Percentiles rank a stretch among this genome's conserved stretches.
These are phyloP conservation scores for Cherax quadricarinatus DNA, from an alignment of 1,140 invertebrate species.

Conservation along the genomic window DNA sequence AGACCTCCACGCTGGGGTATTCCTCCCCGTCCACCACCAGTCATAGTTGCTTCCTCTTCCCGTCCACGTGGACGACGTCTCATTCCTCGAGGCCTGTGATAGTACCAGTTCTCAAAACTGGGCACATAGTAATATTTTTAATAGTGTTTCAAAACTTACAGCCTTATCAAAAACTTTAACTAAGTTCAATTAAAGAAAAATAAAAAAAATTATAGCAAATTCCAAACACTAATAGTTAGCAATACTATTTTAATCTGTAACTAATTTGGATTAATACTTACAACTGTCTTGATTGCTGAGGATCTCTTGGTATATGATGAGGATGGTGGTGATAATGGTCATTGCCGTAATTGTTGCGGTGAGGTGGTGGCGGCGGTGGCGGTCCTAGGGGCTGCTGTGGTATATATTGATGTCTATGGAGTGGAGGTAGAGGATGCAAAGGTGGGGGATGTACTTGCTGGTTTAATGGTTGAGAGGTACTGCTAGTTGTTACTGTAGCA, in stretches of 20 bases:
- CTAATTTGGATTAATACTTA: slow-evolving; percentile 25
- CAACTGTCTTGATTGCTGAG: slow-evolving; percentile 48
- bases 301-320: slow-evolving; percentile 36
- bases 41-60: slow-evolving; percentile 25
- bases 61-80: slow-evolving; percentile 40
- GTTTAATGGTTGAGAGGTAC: slow-evolving; percentile 16
- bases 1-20: slow-evolving; percentile 34
- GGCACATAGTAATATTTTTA: slow-evolving; percentile 2
- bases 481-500: not conserved
- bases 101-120: slow-evolving; percentile 29
- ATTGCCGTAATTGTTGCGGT: slow-evolving; percentile 66
- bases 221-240: not conserved
- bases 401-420: slow-evolving; percentile 62
- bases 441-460: not conserved
- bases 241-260: too few species aligned
- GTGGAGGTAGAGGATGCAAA: not conserved
- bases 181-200: not conserved
- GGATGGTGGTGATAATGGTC: slow-evolving; percentile 46
- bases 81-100: slow-evolving; percentile 22
- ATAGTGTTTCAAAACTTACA: not conserved
- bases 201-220: not conserved
- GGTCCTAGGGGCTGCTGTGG: slow-evolving; percentile 49
- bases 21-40: not conserved
- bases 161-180: slow-evolving; percentile 4
- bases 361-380: slow-evolving; percentile 68